phyloP scores from a whole-genome alignment of 2,113 vertebrate species.

The Labeo catla region DNA sequence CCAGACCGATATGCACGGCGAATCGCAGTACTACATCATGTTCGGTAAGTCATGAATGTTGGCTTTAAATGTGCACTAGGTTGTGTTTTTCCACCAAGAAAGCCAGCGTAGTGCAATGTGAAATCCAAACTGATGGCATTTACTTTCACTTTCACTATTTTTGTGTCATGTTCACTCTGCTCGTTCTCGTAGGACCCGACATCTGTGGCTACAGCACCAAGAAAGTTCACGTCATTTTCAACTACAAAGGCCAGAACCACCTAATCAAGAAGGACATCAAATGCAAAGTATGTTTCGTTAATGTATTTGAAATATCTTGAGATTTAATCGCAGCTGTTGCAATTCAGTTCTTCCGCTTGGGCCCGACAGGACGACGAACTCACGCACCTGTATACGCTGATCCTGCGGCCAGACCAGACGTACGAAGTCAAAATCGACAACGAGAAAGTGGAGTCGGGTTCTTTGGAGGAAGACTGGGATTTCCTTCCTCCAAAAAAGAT shows the following conservation, averaged over 20 bases:
- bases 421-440: slow-evolving; percentile 84
- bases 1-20: slow-evolving; percentile 79
- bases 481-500: slow-evolving; percentile 77
- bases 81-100: neutral
- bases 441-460: slow-evolving; percentile 78
- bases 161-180: neutral
- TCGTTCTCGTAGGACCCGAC: slow-evolving; percentile 80
- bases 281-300: slow-evolving; percentile 80
- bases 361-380: slow-evolving; percentile 79
- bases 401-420: slow-evolving; percentile 83
- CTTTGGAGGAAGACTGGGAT: slow-evolving; percentile 85
- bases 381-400: slow-evolving; percentile 84
- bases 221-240: slow-evolving; percentile 90
- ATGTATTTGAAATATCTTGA: neutral
- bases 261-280: slow-evolving; percentile 85
- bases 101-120: neutral
- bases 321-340: neutral
- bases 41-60: slow-evolving; percentile 78
- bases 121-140: neutral
- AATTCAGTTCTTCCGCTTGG: neutral
- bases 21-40: slow-evolving; percentile 85
- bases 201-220: slow-evolving; percentile 90
- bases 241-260: slow-evolving; percentile 87
- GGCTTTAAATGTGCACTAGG: no score
- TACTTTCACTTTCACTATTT: neutral